Conservation (phyloP, 2,113 vertebrate species). For the Eupsittula cactorum region DNA sequence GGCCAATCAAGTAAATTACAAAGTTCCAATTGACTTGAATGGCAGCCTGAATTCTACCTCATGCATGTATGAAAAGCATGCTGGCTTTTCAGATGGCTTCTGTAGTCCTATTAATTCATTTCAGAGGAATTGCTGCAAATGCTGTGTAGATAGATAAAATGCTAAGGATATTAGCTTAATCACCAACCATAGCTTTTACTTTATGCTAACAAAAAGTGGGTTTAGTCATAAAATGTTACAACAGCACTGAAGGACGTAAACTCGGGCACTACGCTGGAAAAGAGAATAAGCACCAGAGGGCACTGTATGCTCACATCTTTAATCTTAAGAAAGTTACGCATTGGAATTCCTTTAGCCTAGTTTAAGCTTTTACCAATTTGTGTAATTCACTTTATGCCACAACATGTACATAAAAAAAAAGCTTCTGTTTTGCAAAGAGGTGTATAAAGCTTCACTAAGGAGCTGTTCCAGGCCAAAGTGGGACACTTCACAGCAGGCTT, state of each 20-base stretch:
- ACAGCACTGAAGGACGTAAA: background rate
- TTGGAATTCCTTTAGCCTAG: background rate
- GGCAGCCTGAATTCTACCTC: background rate
- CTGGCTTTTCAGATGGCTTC: background rate
- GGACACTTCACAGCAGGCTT: background rate
- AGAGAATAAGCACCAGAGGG: slow-evolving; percentile 44
- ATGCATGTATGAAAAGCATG: background rate
- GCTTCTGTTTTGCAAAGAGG: background rate
- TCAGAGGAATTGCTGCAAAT: background rate
- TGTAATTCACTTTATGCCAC: background rate
- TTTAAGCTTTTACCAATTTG: background rate
- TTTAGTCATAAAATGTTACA: background rate
- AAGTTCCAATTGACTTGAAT: background rate
- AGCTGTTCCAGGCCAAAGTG: background rate
- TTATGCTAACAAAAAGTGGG: background rate
- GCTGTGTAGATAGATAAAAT: background rate
- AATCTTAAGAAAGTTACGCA: background rate
- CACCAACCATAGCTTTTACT: background rate
- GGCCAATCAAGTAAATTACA: background rate
- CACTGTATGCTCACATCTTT: background rate
- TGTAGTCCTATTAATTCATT: background rate
- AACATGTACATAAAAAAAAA: background rate
- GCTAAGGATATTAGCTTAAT: background rate
- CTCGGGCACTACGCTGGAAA: background rate
- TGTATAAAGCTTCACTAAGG: background rate